Evolutionary conservation across 2,797 vertebrate genomes (phyloP).

Genomic region (Pipistrellus kuhlii): DNA sequence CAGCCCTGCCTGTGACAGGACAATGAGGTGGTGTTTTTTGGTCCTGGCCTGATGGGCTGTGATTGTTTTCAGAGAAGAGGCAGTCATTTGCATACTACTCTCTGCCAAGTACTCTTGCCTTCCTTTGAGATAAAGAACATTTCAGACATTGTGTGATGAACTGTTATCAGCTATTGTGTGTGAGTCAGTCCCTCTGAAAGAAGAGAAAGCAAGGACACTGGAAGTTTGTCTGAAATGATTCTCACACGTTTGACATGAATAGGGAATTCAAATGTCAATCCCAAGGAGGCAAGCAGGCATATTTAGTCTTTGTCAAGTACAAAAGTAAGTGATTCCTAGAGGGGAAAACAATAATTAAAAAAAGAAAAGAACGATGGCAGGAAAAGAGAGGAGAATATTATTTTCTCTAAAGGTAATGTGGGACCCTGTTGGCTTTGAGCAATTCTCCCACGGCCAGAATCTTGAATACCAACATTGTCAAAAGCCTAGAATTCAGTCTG

Average conservation of each 20-base stretch:
- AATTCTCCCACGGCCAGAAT: background rate
- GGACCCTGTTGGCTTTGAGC: background rate
- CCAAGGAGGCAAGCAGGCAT: background rate
- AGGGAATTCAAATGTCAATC: constrained; percentile 54
- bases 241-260: constrained; percentile 29
- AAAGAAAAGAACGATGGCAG: background rate
- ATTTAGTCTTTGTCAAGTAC: background rate
- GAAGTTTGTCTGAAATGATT: constrained; percentile 54
- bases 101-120: background rate
- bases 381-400: background rate
- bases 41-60: background rate
- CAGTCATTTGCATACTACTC: constrained; percentile 47
- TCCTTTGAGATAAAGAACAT: constrained; percentile 32
- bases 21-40: background rate
- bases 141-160: constrained; percentile 58
- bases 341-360: background rate
- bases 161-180: constrained; percentile 43
- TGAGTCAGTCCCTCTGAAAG: constrained; percentile 53
- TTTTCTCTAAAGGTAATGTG: constrained; percentile 6
- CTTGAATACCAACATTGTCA: background rate
- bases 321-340: constrained; percentile 45
- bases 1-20: background rate
- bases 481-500: background rate
- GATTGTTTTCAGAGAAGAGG: constrained; percentile 49
- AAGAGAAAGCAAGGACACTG: background rate